Percentiles rank a stretch among this genome's conserved stretches.
Evolutionary conservation across 2,888 invertebrate genomes (phyloP).

Genomic region (Lymantria monacha): DNA sequence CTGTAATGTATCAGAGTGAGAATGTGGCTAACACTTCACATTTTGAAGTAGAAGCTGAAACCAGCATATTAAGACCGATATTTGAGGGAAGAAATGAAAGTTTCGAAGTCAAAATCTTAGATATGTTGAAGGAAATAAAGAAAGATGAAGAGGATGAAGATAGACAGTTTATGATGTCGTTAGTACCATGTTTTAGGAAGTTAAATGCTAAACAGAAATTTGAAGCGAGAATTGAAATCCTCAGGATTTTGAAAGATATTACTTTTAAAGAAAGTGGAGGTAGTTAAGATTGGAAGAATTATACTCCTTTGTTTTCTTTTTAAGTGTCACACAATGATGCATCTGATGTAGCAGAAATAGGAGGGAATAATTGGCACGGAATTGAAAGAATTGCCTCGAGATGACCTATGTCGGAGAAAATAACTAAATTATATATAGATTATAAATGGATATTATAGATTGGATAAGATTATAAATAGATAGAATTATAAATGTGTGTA

Average conservation of each 20-base stretch:
- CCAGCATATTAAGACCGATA: conserved; percentile 19
- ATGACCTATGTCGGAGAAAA: too few species aligned
- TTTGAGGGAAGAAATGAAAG: conserved; percentile 31
- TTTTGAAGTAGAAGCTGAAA: conserved; percentile 16
- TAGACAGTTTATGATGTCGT: conserved; percentile 54
- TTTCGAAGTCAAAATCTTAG: conserved; percentile 43
- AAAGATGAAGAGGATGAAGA: conserved; percentile 54
- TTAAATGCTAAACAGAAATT: conserved; percentile 50
- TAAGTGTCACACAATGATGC: too few species aligned
- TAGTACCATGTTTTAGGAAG: conserved; percentile 54
- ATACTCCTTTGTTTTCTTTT: too few species aligned
- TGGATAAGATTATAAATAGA: too few species aligned
- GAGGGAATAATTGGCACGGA: too few species aligned
- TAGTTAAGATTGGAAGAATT: conserved; percentile 1
- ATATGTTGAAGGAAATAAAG: conserved; percentile 43
- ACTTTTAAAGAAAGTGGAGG: conserved; percentile 34
- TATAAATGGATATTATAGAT: too few species aligned
- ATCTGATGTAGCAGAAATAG: too few species aligned
- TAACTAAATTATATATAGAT: too few species aligned
- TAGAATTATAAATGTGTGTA: too few species aligned
- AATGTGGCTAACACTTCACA: conserved; percentile 4
- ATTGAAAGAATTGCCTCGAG: too few species aligned
- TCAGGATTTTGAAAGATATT: conserved; percentile 48
- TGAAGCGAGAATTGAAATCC: conserved; percentile 55
- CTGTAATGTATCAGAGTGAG: conserved; percentile 17